Evolutionary conservation across 2,113 vertebrate species (phyloP).

Genomic region (Cettia cetti): DNA sequence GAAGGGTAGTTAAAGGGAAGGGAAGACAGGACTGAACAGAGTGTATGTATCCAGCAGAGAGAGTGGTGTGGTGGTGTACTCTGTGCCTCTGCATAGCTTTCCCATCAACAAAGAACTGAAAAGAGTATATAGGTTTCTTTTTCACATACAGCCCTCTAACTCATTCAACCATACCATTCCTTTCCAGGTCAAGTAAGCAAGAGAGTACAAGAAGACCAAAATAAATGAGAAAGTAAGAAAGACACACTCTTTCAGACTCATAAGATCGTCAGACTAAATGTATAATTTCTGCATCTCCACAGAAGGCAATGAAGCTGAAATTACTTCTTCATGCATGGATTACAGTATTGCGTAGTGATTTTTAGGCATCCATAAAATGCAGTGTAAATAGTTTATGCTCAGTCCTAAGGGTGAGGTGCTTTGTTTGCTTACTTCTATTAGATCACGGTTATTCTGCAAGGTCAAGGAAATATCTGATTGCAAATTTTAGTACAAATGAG

Average conservation of each 20-base stretch:
- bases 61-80: not conserved
- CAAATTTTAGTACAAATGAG: not conserved
- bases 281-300: not conserved
- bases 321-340: constrained; percentile 15
- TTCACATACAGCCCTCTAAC: not conserved
- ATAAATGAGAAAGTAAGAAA: not conserved
- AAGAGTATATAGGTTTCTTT: not conserved
- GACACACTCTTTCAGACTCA: not conserved
- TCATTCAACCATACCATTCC: not conserved
- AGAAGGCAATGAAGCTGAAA: constrained; percentile 26
- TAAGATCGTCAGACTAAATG: not conserved
- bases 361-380: constrained; percentile 21
- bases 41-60: not conserved
- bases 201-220: not conserved
- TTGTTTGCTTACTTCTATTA: not conserved
- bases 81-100: not conserved
- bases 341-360: not conserved
- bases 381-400: not conserved
- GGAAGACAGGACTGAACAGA: not conserved
- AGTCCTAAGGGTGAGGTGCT: not conserved
- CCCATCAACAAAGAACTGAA: not conserved
- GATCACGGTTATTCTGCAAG: not conserved
- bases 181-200: not conserved
- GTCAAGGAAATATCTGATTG: not conserved
- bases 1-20: not conserved